Evolutionary conservation across 2,113 vertebrate species (phyloP), one percentile per base, ranked within the genome.

Genomic region (Synodontis membranacea): DNA sequence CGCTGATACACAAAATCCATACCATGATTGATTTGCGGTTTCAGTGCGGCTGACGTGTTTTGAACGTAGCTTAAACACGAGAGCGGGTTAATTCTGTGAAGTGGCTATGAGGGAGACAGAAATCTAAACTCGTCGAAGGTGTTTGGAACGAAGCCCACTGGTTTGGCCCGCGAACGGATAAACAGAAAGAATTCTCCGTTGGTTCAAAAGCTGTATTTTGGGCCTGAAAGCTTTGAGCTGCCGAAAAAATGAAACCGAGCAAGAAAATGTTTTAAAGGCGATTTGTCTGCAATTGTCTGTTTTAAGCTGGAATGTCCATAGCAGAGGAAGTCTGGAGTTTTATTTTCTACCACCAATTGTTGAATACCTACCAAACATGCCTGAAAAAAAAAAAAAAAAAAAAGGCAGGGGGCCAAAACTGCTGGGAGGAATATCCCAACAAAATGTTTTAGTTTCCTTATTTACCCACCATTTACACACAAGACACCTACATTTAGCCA

Each of bases 231-330:
- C 39, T 88, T 76, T 90, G 78, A 84, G 84, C 70, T 84, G 83
- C 80, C 39, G 81, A 70, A 56, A 70, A 56, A 90, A 86, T 76
- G 75, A 90, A 90, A 87, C 83, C 58, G 21, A 86, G 75, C 39
- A 15, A 34, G 75, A 86, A 88, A 60, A 90, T 58, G 89, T 93
- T 94, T 93, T 91, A 93, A 92, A 92, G 91, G 88, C 80, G 86
- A 86, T 83, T 87, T 91, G 88, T 86, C 86, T 93, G 91, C 93
- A 94, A 92, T 93, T 95, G 93, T 91, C 92, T 92, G 91, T 90
- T 89, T 82, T 75, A 25, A 89, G 83, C 88, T 78, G 70, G 86
- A 89, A 89, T 86, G 89, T 87, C 84, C 89, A 78, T 91, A 86
- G 89, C 75, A 88, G 87, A 89, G 86, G 90, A 87, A 88, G 84